A percentile compares a stretch with the other conserved stretches of the same genome.
Conservation (phyloP, 2,113 vertebrate species). For the Paramormyrops kingsleyae region DNA sequence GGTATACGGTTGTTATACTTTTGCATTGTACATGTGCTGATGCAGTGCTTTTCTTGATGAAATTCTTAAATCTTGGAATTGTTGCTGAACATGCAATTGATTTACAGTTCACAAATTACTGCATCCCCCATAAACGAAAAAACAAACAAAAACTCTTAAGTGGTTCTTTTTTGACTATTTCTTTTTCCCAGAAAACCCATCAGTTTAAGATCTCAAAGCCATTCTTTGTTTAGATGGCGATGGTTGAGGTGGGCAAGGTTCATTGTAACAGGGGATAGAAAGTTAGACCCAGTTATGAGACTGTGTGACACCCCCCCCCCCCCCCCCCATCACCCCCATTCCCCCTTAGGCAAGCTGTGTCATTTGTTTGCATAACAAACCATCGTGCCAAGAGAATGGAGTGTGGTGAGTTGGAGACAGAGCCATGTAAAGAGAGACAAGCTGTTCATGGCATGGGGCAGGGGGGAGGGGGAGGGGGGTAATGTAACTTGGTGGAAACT, state of each 20-base stretch:
- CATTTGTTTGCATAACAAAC: not conserved
- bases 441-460: slow-evolving; percentile 48
- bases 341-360: not conserved
- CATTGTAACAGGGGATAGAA: not conserved
- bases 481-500: slow-evolving; percentile 30
- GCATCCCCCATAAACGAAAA: not conserved
- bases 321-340: not conserved
- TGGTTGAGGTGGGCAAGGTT: not conserved
- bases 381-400: not conserved
- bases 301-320: too few relatives aligned
- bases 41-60: not conserved
- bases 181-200: not conserved
- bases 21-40: not conserved
- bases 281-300: not conserved
- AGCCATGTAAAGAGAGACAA: slow-evolving; percentile 34
- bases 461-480: slow-evolving; percentile 14
- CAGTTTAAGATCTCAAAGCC: not conserved
- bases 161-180: not conserved
- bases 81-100: not conserved
- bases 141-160: not conserved
- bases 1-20: not conserved
- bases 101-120: not conserved
- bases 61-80: not conserved
- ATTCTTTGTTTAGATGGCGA: not conserved
- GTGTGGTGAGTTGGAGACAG: too few relatives aligned